Evolutionary conservation across 2,113 vertebrate genomes (phyloP), one percentile per base, ranked within the genome.

Genomic region (Bostrychus sinensis): DNA sequence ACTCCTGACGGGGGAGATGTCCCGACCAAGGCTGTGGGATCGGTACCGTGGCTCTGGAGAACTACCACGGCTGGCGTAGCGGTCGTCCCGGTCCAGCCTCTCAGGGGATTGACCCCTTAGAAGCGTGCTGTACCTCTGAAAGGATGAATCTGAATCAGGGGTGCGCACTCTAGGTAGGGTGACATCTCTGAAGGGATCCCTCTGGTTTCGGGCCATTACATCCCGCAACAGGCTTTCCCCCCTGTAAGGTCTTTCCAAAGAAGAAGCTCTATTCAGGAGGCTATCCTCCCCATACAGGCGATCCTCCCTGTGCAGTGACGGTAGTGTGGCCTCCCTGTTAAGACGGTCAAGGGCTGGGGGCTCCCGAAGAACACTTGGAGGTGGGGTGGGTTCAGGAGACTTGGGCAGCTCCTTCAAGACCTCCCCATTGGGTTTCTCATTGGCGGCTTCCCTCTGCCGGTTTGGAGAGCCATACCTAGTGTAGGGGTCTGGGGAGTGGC

Each of bases 351-450:
- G 46, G 43, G 83, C 71, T 0, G 87, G 75, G 8, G 78, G 16
- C 51, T 86, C 85, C 10, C 69, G 74, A 55, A 91, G 81, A 68
- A 91, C 12, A 62, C 77, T 88, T 0, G 72, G 56, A 26, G 37
- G 32, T 51, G 73, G 57, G 85, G 55, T 86, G 57, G 50, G 61
- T 64, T 75, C 84, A 68, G 45, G 82, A 72, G 72, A 55, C 67
- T 28, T 63, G 11, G 51, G 23, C 3, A 67, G 69, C 69, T 86
- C 88, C 66, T 65, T 85, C 56, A 83, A 62, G 51, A 70, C 72
- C n/a, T 82, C 71, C 62, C 92, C 89, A 68, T 51, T 80, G 53
- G 92, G 89, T 62, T 91, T 94, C 19, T 93, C 92, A 0, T 94
- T 93, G 0, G 84, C 88, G 56, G 80, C 90, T 77, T 91, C 88